Conservation (phyloP, 2,113 vertebrate species). For the Dermatemys mawii region DNA sequence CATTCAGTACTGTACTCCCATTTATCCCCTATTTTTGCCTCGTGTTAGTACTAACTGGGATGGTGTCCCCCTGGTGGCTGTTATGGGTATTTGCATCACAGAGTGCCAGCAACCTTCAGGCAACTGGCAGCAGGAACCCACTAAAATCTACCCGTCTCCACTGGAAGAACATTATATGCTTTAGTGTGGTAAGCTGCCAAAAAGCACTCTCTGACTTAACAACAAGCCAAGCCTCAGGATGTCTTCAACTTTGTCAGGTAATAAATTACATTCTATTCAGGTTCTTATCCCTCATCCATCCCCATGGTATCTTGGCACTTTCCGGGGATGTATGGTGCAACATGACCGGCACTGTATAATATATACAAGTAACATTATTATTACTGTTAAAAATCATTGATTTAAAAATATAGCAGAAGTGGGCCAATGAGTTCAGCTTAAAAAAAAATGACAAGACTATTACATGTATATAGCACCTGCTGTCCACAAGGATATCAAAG, state of each 20-base stretch:
- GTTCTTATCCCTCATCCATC: background rate
- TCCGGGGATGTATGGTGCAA: background rate
- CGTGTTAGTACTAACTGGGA: background rate
- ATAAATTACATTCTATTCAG: background rate
- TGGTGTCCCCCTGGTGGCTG: background rate
- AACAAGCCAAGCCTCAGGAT: background rate
- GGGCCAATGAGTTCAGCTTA: background rate
- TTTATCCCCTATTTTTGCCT: background rate
- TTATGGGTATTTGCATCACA: background rate
- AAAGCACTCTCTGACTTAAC: background rate
- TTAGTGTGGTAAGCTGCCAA: background rate
- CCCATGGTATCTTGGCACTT: fast-evolving
- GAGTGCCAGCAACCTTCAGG: background rate
- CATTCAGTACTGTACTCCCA: background rate
- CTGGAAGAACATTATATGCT: background rate
- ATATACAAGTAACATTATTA: background rate
- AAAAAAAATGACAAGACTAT: background rate
- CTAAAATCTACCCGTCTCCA: background rate
- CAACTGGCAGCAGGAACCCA: background rate
- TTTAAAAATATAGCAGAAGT: background rate
- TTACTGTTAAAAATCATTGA: background rate
- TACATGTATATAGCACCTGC: background rate
- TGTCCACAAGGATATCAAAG: background rate
- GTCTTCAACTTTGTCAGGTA: background rate
- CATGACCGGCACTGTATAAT: background rate